Base-by-base conservation (phyloP, 92 coral and sea anemone genomes). In the Palythoa heliodiscus region DNA sequence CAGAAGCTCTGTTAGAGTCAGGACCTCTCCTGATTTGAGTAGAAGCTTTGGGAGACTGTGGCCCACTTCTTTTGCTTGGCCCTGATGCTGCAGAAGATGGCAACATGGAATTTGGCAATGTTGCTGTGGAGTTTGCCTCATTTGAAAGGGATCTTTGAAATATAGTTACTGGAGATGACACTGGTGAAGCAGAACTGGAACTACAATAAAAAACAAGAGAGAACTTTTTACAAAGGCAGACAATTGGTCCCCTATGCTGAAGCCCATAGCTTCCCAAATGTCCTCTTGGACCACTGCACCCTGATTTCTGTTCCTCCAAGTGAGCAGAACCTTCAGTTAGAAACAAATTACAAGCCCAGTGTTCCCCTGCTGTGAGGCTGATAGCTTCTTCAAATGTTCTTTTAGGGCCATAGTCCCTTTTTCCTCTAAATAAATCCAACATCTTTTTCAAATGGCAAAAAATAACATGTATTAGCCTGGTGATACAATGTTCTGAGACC, bases 21-120 rank as follows among this genome's bases (percentile, higher is more conserved):
- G 43, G 23, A n/a, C 61, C 39, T 47, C 74, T 80, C 73, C 60
- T 80, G 61, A 5, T 63, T 8, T 17, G 7, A 11, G 63, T 73
- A 80, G 84, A n/a, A 38, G 63, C 60, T 37, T 23, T 48, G 35
- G 84, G 84, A 40, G 84, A 80, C 38, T 80, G 60, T 66, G 84
- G 23, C 7, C 63, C 84, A 43, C 14, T 23, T 24, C 58, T 16
- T 53, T 67, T 55, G 5, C 55, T 70, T 2, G 25, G 29, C 73
- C 38, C 73, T 79, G 84, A 67, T 19, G 71, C 57, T 38, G 55
- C 72, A 38, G 54, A 3, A 6, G 83, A 35, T 22, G 72, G 12
- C 63, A 57, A 38, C 5, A 55, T 52, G 25, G 84, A 64, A 24
- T 66, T 48, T 38, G 66, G 74, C 7, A 29, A 80, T 19, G 84